Conservation (phyloP, 2,113 vertebrate species). For the Pungitius pungitius region DNA sequence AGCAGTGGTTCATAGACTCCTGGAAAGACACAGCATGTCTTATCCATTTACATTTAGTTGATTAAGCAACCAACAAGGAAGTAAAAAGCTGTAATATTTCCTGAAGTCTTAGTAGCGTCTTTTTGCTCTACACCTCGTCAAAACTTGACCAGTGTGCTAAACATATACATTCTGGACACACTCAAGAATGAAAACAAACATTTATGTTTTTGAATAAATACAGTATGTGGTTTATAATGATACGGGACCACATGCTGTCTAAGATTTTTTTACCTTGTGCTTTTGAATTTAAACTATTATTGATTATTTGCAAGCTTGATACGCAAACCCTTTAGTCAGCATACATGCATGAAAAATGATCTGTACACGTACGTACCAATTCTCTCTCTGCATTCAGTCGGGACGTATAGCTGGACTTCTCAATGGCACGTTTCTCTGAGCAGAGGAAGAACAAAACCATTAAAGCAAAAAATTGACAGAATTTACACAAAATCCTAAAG, state of each 20-base stretch:
- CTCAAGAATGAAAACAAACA: background rate
- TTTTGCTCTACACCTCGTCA: too few species aligned
- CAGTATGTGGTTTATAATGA: background rate
- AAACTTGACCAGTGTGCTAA: background rate
- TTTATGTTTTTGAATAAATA: background rate
- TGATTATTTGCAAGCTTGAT: background rate
- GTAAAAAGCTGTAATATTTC: background rate
- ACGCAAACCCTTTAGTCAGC: background rate
- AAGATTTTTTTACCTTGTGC: background rate
- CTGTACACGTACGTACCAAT: constrained; percentile 69
- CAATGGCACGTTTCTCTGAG: constrained; percentile 62
- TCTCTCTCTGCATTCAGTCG: constrained; percentile 72
- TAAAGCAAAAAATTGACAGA: too few species aligned
- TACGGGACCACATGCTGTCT: background rate
- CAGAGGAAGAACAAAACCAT: constrained; percentile 11
- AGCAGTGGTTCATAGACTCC: constrained; percentile 88
- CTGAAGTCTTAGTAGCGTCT: background rate
- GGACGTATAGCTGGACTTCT: constrained; percentile 23
- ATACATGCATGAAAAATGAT: background rate
- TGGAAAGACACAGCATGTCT: constrained; percentile 32
- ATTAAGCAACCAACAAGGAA: background rate
- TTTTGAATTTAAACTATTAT: background rate
- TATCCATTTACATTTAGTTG: background rate
- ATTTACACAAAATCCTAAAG: background rate
- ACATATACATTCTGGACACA: background rate